Conservation (phyloP, 2,797 vertebrate species). For the Mormyrops attenuatus region DNA sequence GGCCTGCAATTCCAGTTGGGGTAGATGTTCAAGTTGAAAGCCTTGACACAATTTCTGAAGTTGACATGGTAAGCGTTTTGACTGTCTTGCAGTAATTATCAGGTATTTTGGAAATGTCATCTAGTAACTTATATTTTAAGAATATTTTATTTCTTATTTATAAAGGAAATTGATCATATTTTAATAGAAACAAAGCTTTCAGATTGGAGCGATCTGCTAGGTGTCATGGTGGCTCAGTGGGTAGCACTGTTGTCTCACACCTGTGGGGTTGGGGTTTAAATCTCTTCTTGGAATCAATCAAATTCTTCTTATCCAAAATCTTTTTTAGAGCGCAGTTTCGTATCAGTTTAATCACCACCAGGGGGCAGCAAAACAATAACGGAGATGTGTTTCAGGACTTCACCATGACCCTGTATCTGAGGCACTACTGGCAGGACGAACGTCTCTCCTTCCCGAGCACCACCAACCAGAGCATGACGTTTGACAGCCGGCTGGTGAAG, state of each 20-base stretch:
- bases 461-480: constrained; percentile 98
- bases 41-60: constrained; percentile 93
- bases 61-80: constrained; percentile 81
- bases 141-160: background rate
- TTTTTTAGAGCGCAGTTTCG: background rate
- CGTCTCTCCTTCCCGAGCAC: constrained; percentile 86
- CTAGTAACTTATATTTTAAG: background rate
- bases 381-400: constrained; percentile 75
- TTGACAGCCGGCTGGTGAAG: constrained; percentile 90
- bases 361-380: background rate
- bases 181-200: background rate
- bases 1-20: constrained; percentile 91
- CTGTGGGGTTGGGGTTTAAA: background rate
- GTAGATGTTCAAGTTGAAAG: constrained; percentile 97
- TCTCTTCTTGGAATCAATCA: background rate
- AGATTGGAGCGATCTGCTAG: background rate
- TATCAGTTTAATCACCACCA: background rate
- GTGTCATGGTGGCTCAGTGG: background rate
- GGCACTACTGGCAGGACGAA: constrained; percentile 97
- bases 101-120: background rate
- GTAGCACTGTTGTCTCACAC: background rate
- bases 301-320: background rate
- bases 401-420: constrained; percentile 92
- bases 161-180: background rate
- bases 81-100: background rate